Conservation (phyloP, 2,888 invertebrate genomes). For the Eremobia ochroleuca region DNA sequence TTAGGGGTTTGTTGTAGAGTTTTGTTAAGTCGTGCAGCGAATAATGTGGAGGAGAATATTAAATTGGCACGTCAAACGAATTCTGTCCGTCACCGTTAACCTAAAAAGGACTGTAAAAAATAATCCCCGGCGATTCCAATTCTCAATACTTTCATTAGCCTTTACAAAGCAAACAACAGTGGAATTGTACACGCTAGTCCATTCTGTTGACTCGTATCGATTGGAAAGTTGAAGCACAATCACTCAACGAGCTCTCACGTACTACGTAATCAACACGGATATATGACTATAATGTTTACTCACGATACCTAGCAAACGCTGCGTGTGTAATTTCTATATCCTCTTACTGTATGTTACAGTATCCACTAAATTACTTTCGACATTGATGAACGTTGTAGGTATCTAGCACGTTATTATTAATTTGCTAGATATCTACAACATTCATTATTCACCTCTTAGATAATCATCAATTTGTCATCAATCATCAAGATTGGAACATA, state of each 20-base stretch:
- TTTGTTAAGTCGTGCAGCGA: slow-evolving; percentile 20
- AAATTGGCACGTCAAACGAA: slow-evolving; percentile 20
- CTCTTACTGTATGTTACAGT: slow-evolving; percentile 22
- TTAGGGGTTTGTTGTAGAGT: slow-evolving; percentile 44
- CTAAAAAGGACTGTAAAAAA: slow-evolving; percentile 49
- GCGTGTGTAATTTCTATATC: slow-evolving; percentile 23
- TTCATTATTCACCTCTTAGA: too few species aligned
- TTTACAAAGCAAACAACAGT: slow-evolving; percentile 64
- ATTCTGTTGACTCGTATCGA: slow-evolving; percentile 70
- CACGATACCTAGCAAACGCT: slow-evolving; percentile 61
- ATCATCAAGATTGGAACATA: slow-evolving; percentile 31
- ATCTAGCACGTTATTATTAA: slow-evolving; percentile 15
- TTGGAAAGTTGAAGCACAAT: slow-evolving; percentile 71
- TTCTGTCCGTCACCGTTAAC: slow-evolving; percentile 13
- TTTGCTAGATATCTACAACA: too few species aligned
- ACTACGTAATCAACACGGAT: slow-evolving; percentile 70
- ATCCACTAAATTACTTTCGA: slow-evolving; percentile 25
- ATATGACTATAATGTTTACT: slow-evolving; percentile 69
- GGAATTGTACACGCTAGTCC: slow-evolving; percentile 60
- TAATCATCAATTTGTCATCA: slow-evolving; percentile 34
- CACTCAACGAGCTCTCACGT: slow-evolving; percentile 67
- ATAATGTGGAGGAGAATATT: slow-evolving; percentile 23
- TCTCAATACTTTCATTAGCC: slow-evolving; percentile 66
- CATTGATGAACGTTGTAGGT: slow-evolving; percentile 3
- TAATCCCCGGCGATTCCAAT: slow-evolving; percentile 43